These are phyloP conservation scores for Tipula lateralis DNA, from an alignment of 2,888 invertebrate species.

Conservation along the genomic window DNA sequence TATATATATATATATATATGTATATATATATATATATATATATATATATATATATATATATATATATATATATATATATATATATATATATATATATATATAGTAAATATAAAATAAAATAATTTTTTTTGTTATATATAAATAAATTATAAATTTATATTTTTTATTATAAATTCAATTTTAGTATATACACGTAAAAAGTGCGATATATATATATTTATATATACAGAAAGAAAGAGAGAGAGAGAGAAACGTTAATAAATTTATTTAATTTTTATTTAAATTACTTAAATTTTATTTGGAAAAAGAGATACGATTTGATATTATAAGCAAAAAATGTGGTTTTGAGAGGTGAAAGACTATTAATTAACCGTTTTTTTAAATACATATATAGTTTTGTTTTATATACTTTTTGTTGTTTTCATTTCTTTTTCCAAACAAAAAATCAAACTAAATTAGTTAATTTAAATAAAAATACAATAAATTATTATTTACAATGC, in stretches of 20 bases:
- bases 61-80: too few species aligned
- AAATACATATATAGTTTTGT: neutral
- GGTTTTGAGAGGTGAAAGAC: slow-evolving; percentile 11
- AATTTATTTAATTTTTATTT: neutral
- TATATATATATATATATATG: too few species aligned
- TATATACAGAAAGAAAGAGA: neutral
- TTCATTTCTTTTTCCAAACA: neutral
- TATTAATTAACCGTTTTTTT: slow-evolving; percentile 14
- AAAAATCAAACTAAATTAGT: neutral
- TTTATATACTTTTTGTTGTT: neutral
- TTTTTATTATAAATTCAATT: neutral
- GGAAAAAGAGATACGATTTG: neutral
- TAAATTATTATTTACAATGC: neutral
- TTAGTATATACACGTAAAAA: neutral
- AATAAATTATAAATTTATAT: neutral
- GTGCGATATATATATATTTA: too few species aligned
- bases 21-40: too few species aligned
- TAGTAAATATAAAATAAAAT: neutral
- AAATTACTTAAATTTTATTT: neutral
- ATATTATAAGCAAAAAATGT: slow-evolving; percentile 6
- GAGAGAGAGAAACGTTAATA: neutral
- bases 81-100: neutral
- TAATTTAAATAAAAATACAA: neutral
- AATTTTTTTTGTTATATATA: neutral
- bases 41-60: too few species aligned